A percentile compares a stretch with the other conserved stretches of the same genome.
Evolutionary conservation across 2,113 vertebrate genomes (phyloP).

Genomic region (Serinus canaria): DNA sequence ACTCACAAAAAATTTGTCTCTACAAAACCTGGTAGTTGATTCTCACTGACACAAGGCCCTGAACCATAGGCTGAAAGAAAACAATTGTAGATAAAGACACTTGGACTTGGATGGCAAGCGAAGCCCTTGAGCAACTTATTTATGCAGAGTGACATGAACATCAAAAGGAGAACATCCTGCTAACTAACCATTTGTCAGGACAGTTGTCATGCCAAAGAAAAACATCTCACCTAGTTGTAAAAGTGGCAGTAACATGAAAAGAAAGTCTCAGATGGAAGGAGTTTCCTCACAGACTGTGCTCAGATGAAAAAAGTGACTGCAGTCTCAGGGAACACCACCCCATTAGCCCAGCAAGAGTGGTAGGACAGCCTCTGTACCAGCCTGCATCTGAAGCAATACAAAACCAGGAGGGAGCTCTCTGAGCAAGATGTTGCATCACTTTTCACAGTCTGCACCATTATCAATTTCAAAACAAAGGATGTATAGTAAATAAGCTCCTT

Average conservation of each 20-base stretch:
- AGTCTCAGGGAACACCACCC: background rate
- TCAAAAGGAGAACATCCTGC: background rate
- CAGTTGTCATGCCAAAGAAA: background rate
- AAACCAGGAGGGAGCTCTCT: background rate
- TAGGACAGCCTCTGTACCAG: background rate
- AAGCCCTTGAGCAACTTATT: background rate
- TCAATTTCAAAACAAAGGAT: background rate
- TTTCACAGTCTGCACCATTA: background rate
- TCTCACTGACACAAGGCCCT: background rate
- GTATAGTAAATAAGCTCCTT: background rate
- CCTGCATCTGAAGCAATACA: background rate
- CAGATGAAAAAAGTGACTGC: background rate
- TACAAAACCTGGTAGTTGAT: background rate
- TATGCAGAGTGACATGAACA: background rate
- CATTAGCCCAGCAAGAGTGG: background rate
- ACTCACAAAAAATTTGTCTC: fast-evolving
- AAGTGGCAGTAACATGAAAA: background rate
- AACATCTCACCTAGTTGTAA: conserved; percentile 44
- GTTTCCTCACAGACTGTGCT: background rate
- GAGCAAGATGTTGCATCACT: background rate
- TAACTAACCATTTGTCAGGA: conserved; percentile 42
- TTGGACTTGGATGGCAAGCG: background rate
- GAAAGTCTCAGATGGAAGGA: background rate
- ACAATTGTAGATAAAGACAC: background rate
- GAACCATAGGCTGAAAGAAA: background rate